These are phyloP conservation scores for Girardia tigrina DNA, from an alignment of 2,888 invertebrate genomes.

Conservation along the genomic window DNA sequence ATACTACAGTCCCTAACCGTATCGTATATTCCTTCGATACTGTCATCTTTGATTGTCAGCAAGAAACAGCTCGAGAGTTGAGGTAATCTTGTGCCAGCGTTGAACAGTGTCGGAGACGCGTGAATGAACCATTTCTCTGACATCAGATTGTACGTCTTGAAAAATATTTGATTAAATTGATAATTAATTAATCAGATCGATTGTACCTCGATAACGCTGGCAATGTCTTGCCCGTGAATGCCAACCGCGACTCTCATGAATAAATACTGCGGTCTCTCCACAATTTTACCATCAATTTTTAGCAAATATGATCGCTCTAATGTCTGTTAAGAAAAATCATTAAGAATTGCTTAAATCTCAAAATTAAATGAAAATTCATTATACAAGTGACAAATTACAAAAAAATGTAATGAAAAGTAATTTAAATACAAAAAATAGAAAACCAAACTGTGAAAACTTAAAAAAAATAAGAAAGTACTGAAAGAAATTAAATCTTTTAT, in stretches of 20 bases:
- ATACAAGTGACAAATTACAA: too few relatives aligned
- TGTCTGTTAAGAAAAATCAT: too few relatives aligned
- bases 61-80: constrained; percentile 65
- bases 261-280: constrained; percentile 93
- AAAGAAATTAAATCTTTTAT: too few relatives aligned
- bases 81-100: constrained; percentile 75
- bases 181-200: neutral
- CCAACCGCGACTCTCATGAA: constrained; percentile 91
- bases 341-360: too few relatives aligned
- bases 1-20: constrained; percentile 79
- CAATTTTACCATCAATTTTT: constrained; percentile 76
- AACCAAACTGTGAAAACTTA: too few relatives aligned
- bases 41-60: constrained; percentile 80
- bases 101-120: constrained; percentile 89
- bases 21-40: constrained; percentile 79
- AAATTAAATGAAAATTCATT: too few relatives aligned
- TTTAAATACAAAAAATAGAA: too few relatives aligned
- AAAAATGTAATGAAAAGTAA: too few relatives aligned
- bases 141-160: constrained; percentile 72
- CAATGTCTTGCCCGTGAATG: constrained; percentile 82
- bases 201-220: constrained; percentile 66
- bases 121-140: constrained; percentile 92
- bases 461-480: too few relatives aligned
- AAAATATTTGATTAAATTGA: constrained; percentile 29
- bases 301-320: constrained; percentile 82